phyloP scores from a whole-genome alignment of 2,888 invertebrate species.

The Brenthis hecate region DNA sequence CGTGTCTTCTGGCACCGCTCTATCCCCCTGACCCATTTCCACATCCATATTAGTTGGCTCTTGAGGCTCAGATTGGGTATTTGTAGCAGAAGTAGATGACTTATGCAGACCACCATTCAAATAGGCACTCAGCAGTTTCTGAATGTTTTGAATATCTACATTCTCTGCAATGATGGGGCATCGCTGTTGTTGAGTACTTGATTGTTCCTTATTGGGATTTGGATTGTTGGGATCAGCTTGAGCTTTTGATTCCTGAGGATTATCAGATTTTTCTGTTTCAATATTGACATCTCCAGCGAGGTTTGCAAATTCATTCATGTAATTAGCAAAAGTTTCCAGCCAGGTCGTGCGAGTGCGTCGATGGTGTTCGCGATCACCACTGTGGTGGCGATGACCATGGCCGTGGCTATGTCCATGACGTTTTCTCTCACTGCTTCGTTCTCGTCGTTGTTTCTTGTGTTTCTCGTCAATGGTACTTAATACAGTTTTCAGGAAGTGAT shows the following conservation, averaged over 20 bases:
- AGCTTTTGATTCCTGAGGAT: not conserved
- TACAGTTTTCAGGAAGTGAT: slow-evolving; percentile 63
- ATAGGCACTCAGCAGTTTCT: slow-evolving; percentile 43
- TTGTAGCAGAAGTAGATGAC: slow-evolving; percentile 35
- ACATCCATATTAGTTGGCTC: slow-evolving; percentile 40
- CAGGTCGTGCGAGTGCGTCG: slow-evolving; percentile 61
- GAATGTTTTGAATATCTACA: slow-evolving; percentile 42
- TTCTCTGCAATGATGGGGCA: slow-evolving; percentile 40
- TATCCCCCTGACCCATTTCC: slow-evolving; percentile 51
- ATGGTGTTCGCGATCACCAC: slow-evolving; percentile 46
- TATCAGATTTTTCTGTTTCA: slow-evolving; percentile 42
- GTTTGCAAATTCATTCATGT: slow-evolving; percentile 80
- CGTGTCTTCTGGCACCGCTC: slow-evolving; percentile 5
- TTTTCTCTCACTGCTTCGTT: slow-evolving; percentile 52
- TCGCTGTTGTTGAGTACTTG: slow-evolving; percentile 26
- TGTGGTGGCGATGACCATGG: slow-evolving; percentile 41
- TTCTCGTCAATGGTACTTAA: slow-evolving; percentile 45
- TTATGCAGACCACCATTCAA: slow-evolving; percentile 34
- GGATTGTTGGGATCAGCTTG: slow-evolving; percentile 33
- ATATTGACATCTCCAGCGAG: slow-evolving; percentile 68
- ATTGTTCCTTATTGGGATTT: slow-evolving; percentile 7
- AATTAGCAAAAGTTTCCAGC: slow-evolving; percentile 74
- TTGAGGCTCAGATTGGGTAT: slow-evolving; percentile 26
- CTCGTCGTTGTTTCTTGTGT: slow-evolving; percentile 54
- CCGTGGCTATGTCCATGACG: slow-evolving; percentile 43